These are phyloP conservation scores for Lamprologus ornatipinnis DNA, from an alignment of 2,113 vertebrate genomes.

Conservation along the genomic window DNA sequence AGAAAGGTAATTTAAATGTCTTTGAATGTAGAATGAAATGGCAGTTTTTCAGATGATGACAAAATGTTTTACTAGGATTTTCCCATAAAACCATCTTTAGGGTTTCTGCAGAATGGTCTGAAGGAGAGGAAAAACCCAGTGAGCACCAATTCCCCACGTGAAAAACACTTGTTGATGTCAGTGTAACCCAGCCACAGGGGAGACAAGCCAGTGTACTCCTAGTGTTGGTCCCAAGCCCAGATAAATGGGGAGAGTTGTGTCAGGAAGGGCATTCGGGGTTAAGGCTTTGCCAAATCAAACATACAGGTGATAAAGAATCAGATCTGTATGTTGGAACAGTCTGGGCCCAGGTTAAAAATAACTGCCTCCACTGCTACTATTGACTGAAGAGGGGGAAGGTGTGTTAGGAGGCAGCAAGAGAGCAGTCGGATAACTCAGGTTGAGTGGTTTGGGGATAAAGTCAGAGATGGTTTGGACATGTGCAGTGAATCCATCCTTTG, in stretches of 20 bases:
- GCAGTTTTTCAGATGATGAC: neutral
- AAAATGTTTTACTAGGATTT: neutral
- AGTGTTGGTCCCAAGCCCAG: neutral
- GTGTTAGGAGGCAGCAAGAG: neutral
- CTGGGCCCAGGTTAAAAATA: neutral
- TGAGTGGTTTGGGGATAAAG: neutral
- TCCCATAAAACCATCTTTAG: neutral
- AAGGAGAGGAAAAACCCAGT: neutral
- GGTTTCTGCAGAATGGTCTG: neutral
- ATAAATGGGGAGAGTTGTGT: neutral
- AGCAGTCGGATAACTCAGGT: neutral
- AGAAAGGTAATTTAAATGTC: neutral
- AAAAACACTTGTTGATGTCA: neutral
- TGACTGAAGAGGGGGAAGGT: neutral
- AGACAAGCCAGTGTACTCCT: neutral
- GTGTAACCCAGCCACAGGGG: neutral
- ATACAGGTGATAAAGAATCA: neutral
- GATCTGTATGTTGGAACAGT: neutral
- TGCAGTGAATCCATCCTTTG: neutral
- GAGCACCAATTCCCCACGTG: rapidly evolving
- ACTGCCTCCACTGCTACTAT: neutral
- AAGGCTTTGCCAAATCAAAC: neutral
- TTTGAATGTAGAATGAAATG: neutral
- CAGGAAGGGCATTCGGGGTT: neutral
- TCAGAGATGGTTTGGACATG: neutral